phyloP scores from a whole-genome alignment of 2,888 invertebrate genomes.

The Podotricha telesiphe region DNA sequence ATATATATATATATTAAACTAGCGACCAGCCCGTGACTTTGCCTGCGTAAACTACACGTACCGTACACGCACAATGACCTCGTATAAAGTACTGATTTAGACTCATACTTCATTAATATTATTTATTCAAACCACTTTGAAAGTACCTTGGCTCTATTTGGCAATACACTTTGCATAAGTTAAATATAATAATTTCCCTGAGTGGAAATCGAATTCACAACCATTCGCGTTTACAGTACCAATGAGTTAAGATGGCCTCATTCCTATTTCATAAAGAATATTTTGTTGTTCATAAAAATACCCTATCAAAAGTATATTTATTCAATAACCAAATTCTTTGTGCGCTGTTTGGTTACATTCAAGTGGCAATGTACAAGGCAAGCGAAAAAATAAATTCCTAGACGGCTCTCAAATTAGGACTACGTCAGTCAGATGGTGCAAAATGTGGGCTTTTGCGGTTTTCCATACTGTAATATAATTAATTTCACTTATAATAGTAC shows the following conservation, averaged over 20 bases:
- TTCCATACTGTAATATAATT: conserved; percentile 14
- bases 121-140: not conserved
- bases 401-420: conserved; percentile 59
- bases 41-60: no score
- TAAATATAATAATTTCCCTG: no score
- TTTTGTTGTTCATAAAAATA: not conserved
- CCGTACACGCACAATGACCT: no score
- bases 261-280: not conserved
- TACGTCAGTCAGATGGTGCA: conserved; percentile 50
- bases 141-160: conserved; percentile 14
- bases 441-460: conserved; percentile 30
- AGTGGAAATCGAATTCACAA: no score
- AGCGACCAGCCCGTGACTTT: no score
- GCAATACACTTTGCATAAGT: conserved; percentile 8
- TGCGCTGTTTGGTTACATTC: conserved; percentile 36
- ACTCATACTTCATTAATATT: no score
- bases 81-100: no score
- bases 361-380: conserved; percentile 43
- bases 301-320: conserved; percentile 1
- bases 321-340: conserved; percentile 39
- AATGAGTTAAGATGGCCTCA: no score
- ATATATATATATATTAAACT: no score
- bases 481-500: conserved; percentile 11
- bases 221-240: no score
- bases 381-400: conserved; percentile 55